Evolutionary conservation across 2,797 vertebrate genomes (phyloP).

Genomic region (Semaprochilodus insignis): DNA sequence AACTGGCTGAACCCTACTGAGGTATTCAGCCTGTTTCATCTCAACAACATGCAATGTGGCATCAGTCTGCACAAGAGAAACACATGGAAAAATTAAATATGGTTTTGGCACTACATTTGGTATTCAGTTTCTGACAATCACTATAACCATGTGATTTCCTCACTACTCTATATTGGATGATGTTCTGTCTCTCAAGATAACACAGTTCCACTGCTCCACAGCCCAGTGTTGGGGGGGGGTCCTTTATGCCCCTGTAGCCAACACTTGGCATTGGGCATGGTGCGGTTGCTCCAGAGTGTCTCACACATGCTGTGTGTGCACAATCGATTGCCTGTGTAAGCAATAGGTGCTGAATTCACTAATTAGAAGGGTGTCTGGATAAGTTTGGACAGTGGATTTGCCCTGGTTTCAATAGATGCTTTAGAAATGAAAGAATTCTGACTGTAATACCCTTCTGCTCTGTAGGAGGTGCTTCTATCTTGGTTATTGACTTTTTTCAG

Average conservation of each 20-base stretch:
- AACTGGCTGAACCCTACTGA: slow-evolving; percentile 96
- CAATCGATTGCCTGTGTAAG: not conserved
- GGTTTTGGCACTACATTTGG: no score
- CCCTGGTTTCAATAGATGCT: not conserved
- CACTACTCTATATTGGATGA: no score
- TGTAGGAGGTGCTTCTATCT: slow-evolving; percentile 2
- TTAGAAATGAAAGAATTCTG: slow-evolving; percentile 6
- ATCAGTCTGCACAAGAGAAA: not conserved
- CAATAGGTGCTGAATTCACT: not conserved
- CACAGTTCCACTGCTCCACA: no score
- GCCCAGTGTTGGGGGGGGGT: no score
- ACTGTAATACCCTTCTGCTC: not conserved
- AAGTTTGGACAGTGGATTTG: not conserved
- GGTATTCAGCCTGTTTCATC: slow-evolving; percentile 71
- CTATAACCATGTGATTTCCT: no score
- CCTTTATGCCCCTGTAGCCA: no score
- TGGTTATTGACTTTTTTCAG: not conserved
- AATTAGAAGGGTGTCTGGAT: not conserved
- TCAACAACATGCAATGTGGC: no score
- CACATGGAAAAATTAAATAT: not conserved
- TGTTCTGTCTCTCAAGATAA: no score
- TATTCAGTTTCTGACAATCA: not conserved
- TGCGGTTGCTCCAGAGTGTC: no score
- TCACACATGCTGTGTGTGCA: not conserved
- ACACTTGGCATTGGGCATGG: no score